A percentile compares a stretch with the other conserved stretches of the same genome.
These are phyloP conservation scores for Pygoscelis adeliae DNA, from an alignment of 2,113 vertebrate species.

Conservation along the genomic window DNA sequence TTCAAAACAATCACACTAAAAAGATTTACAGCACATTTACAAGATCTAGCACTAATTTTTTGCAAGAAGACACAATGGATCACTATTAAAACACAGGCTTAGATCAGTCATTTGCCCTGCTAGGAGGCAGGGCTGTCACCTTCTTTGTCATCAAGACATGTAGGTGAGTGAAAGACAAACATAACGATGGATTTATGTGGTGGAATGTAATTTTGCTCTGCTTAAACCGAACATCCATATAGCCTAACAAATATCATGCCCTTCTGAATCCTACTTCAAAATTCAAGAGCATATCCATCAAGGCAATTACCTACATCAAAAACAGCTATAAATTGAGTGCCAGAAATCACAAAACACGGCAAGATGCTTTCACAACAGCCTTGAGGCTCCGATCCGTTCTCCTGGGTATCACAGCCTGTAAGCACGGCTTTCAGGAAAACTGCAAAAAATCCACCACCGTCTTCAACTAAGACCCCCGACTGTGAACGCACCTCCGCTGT, in stretches of 20 bases:
- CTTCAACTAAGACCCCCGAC: background rate
- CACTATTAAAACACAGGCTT: background rate
- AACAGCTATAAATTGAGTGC: background rate
- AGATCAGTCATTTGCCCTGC: background rate
- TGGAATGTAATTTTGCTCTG: background rate
- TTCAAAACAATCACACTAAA: background rate
- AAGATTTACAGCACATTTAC: constrained; percentile 13
- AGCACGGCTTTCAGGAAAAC: background rate
- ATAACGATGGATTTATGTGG: background rate
- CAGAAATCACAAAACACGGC: background rate
- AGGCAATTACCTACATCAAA: background rate
- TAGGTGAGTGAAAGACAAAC: background rate
- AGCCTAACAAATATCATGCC: background rate
- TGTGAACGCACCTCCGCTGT: background rate
- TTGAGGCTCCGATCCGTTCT: background rate
- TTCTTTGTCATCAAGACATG: background rate
- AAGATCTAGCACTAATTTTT: constrained; percentile 25
- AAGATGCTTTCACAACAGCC: background rate
- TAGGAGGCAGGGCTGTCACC: background rate
- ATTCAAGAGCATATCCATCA: background rate
- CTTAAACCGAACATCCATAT: background rate
- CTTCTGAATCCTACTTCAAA: background rate
- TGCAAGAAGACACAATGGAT: background rate
- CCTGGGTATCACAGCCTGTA: background rate
- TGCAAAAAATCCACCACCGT: background rate